Evolutionary conservation across 1,140 invertebrate species (phyloP).

Genomic region (Diorhabda sublineata): DNA sequence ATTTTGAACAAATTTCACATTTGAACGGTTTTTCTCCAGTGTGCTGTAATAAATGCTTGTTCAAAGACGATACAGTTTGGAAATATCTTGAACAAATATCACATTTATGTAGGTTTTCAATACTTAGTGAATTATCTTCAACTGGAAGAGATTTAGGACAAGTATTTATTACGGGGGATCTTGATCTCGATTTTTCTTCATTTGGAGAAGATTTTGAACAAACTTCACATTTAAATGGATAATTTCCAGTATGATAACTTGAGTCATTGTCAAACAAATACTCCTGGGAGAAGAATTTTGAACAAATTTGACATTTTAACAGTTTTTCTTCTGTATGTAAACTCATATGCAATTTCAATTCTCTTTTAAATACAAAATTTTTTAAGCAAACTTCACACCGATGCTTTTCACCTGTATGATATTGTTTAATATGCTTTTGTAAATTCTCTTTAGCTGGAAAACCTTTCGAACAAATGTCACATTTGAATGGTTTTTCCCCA

Average conservation of each 20-base stretch:
- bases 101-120: background rate
- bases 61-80: background rate
- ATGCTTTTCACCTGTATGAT: constrained; percentile 52
- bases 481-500: too few relatives aligned
- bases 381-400: constrained; percentile 52
- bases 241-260: too few relatives aligned
- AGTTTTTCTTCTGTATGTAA: constrained; percentile 70
- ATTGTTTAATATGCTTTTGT: too few relatives aligned
- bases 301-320: constrained; percentile 65
- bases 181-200: too few relatives aligned
- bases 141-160: too few relatives aligned
- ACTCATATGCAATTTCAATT: constrained; percentile 32
- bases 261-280: too few relatives aligned
- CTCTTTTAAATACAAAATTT: constrained; percentile 40
- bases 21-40: background rate
- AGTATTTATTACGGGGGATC: too few relatives aligned
- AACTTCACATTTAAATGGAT: too few relatives aligned
- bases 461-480: too few relatives aligned
- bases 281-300: constrained; percentile 43
- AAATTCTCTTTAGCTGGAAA: too few relatives aligned
- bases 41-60: background rate
- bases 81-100: background rate
- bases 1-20: background rate
- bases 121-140: too few relatives aligned
- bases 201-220: too few relatives aligned